A percentile compares a stretch with the other conserved stretches of the same genome.
Conservation (phyloP, 2,113 vertebrate species). For the Ictalurus furcatus region DNA sequence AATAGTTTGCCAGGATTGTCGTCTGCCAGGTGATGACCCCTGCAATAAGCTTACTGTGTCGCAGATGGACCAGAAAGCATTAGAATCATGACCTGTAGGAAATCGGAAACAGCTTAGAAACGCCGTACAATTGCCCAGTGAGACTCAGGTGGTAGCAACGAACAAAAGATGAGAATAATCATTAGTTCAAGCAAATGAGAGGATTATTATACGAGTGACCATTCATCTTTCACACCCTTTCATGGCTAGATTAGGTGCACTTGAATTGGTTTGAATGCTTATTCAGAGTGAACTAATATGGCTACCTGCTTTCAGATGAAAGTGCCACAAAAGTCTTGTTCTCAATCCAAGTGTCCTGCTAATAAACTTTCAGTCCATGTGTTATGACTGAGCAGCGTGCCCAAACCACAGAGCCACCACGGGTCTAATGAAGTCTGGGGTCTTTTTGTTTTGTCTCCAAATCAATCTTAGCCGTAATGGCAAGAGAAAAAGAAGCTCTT, state of each 20-base stretch:
- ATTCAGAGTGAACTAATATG: neutral
- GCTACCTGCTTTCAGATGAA: neutral
- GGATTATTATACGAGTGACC: neutral
- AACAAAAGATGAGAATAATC: neutral
- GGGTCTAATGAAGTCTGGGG: conserved; percentile 42
- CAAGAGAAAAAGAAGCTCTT: conserved; percentile 49
- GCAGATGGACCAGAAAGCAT: neutral
- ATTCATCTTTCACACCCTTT: neutral
- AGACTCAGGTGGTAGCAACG: neutral
- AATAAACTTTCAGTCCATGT: conserved; percentile 45
- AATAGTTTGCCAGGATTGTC: neutral
- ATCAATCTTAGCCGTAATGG: conserved; percentile 53
- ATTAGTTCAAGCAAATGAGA: neutral
- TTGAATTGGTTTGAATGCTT: neutral
- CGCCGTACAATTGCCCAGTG: neutral
- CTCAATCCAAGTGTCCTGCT: conserved; percentile 26
- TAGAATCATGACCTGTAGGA: neutral
- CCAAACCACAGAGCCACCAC: neutral
- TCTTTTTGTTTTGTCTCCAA: conserved; percentile 31
- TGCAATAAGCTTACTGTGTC: neutral
- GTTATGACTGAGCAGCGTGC: conserved; percentile 21
- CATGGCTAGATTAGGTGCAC: neutral
- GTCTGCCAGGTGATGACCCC: neutral
- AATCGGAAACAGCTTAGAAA: neutral
- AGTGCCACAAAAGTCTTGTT: neutral